Conservation (phyloP, 2,113 vertebrate species). For the Illadopsis cleaveri region DNA sequence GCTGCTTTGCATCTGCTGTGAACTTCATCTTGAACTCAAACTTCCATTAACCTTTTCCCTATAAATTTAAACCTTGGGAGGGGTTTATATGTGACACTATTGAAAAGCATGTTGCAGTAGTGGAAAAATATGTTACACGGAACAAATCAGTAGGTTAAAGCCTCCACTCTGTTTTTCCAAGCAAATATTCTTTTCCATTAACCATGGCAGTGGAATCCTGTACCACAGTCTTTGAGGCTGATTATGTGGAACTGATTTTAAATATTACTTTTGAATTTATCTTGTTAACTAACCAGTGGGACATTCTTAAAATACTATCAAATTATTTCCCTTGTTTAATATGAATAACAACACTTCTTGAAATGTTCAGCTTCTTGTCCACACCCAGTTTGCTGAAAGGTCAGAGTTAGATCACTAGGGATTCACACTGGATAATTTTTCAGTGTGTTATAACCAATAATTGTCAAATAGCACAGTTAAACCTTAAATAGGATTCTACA, state of each 20-base stretch:
- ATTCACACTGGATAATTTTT: neutral
- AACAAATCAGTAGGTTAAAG: constrained; percentile 17
- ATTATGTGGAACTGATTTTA: neutral
- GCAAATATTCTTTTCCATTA: constrained; percentile 15
- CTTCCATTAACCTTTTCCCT: neutral
- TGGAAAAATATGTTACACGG: constrained; percentile 12
- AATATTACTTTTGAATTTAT: neutral
- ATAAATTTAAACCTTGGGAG: neutral
- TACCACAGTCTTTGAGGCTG: neutral
- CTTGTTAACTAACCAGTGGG: neutral
- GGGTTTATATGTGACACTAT: neutral
- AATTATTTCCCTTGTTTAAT: neutral
- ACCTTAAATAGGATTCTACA: neutral
- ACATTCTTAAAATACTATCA: neutral
- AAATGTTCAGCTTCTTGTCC: neutral
- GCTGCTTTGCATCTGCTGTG: neutral
- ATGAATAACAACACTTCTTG: neutral
- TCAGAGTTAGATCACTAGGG: neutral
- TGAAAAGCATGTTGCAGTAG: neutral
- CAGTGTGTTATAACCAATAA: neutral
- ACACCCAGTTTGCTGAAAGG: neutral
- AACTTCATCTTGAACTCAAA: neutral
- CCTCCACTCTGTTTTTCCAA: neutral
- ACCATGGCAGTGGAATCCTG: neutral
- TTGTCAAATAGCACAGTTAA: neutral